These are phyloP conservation scores for Lamellibrachia satsuma DNA, from an alignment of 2,888 invertebrate genomes.

Conservation along the genomic window DNA sequence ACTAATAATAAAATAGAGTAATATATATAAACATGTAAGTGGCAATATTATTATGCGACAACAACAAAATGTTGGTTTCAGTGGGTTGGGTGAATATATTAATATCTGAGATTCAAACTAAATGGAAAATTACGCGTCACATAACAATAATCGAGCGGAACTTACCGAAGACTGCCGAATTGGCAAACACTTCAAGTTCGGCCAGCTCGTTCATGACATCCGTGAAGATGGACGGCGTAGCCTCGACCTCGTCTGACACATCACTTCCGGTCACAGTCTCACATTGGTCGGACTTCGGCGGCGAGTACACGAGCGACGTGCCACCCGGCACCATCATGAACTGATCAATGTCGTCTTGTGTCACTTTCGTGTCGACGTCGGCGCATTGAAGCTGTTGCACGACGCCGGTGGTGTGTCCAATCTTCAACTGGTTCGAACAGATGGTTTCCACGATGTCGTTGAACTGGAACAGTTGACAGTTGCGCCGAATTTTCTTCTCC, in stretches of 20 bases:
- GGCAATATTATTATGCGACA: too few relatives aligned
- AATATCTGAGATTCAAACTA: too few relatives aligned
- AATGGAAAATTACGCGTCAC: background rate
- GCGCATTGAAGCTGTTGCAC: slow-evolving; percentile 21
- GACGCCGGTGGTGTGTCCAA: background rate
- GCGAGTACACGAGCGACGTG: background rate
- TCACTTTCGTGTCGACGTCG: slow-evolving; percentile 21
- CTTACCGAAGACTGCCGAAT: slow-evolving; percentile 38
- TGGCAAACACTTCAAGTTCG: slow-evolving; percentile 30
- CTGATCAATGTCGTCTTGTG: slow-evolving; percentile 18
- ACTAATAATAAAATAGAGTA: too few relatives aligned
- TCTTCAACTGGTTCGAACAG: background rate
- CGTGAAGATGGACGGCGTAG: background rate
- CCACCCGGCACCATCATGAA: slow-evolving; percentile 31
- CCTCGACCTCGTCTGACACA: slow-evolving; percentile 14
- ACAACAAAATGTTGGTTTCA: too few relatives aligned
- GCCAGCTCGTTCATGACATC: slow-evolving; percentile 33
- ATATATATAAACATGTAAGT: too few relatives aligned
- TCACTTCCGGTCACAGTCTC: background rate
- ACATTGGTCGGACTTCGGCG: background rate
- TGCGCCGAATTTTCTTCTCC: background rate
- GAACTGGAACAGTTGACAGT: background rate
- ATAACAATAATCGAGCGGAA: background rate
- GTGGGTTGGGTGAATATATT: too few relatives aligned
- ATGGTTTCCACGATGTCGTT: background rate